Conservation (phyloP, 1,140 invertebrate species). For the Amphibalanus amphitrite region DNA sequence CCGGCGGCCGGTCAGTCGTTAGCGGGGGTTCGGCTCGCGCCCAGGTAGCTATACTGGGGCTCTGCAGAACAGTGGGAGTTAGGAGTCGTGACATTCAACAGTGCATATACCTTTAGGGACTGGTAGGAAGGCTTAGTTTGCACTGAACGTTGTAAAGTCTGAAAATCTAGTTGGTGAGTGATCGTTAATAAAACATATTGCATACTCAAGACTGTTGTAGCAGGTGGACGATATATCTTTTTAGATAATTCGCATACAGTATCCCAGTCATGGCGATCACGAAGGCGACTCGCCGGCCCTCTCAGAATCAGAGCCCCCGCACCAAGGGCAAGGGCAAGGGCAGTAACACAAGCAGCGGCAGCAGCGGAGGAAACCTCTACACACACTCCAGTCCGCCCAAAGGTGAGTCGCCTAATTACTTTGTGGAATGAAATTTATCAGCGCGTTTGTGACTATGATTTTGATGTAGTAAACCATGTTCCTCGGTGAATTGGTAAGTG, state of each 20-base stretch:
- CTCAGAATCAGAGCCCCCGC: not conserved
- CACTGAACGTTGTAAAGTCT: too few species aligned
- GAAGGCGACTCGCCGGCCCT: not conserved
- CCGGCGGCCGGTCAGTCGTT: not conserved
- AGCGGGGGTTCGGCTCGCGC: not conserved
- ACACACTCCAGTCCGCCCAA: not conserved
- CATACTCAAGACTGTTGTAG: too few species aligned
- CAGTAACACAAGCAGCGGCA: not conserved
- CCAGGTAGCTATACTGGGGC: not conserved
- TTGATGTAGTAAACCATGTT: too few species aligned
- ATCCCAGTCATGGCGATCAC: not conserved
- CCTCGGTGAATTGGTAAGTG: too few species aligned
- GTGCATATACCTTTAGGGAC: too few species aligned
- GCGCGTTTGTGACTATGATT: too few species aligned
- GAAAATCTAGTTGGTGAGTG: too few species aligned
- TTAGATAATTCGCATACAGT: too few species aligned
- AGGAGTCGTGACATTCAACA: not conserved
- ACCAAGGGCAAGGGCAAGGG: not conserved
- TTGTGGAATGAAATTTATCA: too few species aligned
- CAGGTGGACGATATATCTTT: too few species aligned
- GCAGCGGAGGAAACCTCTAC: not conserved
- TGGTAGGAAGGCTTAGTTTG: too few species aligned
- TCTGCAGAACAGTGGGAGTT: not conserved
- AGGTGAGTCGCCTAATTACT: not conserved
- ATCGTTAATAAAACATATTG: too few species aligned